Percentiles rank a stretch among this genome's conserved stretches.
Conservation (phyloP, 2,797 vertebrate genomes). For the Clangula hyemalis region DNA sequence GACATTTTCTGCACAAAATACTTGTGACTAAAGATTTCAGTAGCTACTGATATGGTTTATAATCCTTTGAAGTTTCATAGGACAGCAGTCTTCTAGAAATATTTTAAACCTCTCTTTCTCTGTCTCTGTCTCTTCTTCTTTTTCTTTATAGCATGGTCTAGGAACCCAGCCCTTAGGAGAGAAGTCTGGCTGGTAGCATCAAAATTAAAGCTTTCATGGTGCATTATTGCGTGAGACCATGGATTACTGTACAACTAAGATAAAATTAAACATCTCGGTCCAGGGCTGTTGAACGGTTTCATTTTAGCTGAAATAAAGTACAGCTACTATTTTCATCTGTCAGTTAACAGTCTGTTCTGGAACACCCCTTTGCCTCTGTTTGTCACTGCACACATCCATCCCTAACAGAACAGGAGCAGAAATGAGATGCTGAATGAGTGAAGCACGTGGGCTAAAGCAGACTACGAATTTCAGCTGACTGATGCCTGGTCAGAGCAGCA, state of each 20-base stretch:
- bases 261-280: slow-evolving; percentile 7
- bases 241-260: not conserved
- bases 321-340: not conserved
- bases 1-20: slow-evolving; percentile 42
- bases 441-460: not conserved
- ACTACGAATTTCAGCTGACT: not conserved
- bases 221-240: not conserved
- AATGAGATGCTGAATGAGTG: not conserved
- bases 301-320: not conserved
- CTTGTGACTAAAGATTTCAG: slow-evolving; percentile 20
- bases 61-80: slow-evolving; percentile 32
- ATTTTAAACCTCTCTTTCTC: not conserved
- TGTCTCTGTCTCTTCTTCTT: not conserved
- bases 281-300: not conserved
- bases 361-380: not conserved
- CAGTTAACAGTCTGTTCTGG: not conserved
- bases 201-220: not conserved
- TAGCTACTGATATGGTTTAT: slow-evolving; percentile 13
- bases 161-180: not conserved
- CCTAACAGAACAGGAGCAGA: not conserved
- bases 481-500: not conserved
- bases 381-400: not conserved
- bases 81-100: not conserved
- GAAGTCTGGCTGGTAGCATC: not conserved
- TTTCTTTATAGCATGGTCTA: not conserved